phyloP scores from a whole-genome alignment of 2,888 invertebrate genomes.

The Plebejus argus region DNA sequence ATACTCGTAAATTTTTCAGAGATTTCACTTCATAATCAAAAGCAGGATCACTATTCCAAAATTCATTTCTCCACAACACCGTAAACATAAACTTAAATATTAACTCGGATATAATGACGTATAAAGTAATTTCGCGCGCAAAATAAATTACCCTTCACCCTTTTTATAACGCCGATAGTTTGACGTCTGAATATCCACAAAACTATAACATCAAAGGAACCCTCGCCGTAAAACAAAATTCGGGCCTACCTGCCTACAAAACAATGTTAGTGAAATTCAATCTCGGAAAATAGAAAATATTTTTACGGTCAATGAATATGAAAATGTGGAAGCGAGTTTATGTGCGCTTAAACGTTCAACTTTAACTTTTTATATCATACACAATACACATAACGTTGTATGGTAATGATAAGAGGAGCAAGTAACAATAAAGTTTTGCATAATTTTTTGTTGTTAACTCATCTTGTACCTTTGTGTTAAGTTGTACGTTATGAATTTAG shows the following conservation, averaged over 20 bases:
- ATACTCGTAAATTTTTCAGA: too few relatives aligned
- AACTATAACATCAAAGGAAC: conserved; percentile 45
- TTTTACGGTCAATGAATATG: conserved; percentile 77
- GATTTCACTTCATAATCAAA: not conserved
- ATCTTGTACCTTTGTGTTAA: not conserved
- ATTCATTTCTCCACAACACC: not conserved
- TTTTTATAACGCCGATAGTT: conserved; percentile 42
- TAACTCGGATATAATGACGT: not conserved
- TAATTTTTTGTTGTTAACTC: not conserved
- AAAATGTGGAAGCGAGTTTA: conserved; percentile 66
- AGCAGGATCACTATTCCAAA: not conserved
- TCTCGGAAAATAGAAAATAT: conserved; percentile 76
- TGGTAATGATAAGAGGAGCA: not conserved
- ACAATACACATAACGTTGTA: conserved; percentile 31
- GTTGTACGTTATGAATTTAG: not conserved
- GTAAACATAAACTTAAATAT: not conserved
- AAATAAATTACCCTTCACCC: conserved; percentile 20
- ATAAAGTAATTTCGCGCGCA: conserved; percentile 17
- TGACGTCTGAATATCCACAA: conserved; percentile 42
- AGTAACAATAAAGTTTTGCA: conserved; percentile 18
- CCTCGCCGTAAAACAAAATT: conserved; percentile 58
- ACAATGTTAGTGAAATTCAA: conserved; percentile 75
- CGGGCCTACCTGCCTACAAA: conserved; percentile 65
- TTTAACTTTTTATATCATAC: conserved; percentile 44
- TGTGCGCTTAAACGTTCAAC: conserved; percentile 56